phyloP scores from a whole-genome alignment of 2,113 vertebrate species.

The Drymodes brunneopygia region DNA sequence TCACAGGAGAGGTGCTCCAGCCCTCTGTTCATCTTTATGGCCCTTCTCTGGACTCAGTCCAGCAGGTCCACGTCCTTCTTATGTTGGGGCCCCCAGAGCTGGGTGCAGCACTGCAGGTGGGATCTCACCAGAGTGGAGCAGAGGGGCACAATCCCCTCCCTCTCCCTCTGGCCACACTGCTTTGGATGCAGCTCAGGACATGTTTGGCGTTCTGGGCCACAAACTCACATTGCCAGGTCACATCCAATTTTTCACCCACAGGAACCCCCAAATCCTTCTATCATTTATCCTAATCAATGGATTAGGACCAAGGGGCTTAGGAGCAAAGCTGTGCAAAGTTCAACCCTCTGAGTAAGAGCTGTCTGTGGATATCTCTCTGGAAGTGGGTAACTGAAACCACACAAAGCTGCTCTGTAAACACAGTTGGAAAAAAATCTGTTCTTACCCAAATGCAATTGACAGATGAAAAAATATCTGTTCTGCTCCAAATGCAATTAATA shows the following conservation, averaged over 20 bases:
- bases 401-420: not conserved
- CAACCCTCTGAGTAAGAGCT: not conserved
- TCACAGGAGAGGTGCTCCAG: not conserved
- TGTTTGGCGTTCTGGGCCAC: not conserved
- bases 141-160: not conserved
- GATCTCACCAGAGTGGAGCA: not conserved
- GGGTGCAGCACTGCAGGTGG: not conserved
- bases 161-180: rapidly evolving
- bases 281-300: not conserved
- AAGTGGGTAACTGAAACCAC: not conserved
- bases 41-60: not conserved
- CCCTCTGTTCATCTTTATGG: not conserved
- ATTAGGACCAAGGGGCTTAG: not conserved
- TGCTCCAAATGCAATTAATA: not conserved
- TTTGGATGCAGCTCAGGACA: not conserved
- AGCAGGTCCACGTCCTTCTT: not conserved
- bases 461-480: not conserved
- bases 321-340: not conserved
- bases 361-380: not conserved
- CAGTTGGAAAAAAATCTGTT: not conserved
- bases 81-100: not conserved
- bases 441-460: not conserved
- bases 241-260: not conserved
- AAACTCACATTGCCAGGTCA: not conserved
- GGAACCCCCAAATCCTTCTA: not conserved